Percentiles rank a stretch among this genome's conserved stretches.
Conservation (phyloP, 2,113 vertebrate species). For the Forbesichthys papilliferus region DNA sequence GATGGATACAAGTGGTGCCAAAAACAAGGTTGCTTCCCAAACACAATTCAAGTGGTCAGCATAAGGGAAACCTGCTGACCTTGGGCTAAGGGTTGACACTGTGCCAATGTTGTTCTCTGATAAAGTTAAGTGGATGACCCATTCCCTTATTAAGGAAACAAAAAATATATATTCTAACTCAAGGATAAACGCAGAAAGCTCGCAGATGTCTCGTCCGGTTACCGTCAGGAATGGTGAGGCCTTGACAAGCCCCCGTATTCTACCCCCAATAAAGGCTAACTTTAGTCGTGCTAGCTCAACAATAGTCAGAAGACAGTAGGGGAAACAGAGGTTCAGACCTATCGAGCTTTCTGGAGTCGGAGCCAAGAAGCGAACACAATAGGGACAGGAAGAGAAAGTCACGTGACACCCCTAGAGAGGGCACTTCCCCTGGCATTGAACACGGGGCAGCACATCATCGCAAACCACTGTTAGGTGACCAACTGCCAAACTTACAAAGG, state of each 20-base stretch:
- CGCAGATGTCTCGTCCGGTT: not conserved
- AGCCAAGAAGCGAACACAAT: conserved; percentile 57
- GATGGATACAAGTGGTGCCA: conserved; percentile 11
- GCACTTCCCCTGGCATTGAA: conserved; percentile 48
- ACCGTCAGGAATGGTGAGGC: conserved; percentile 31
- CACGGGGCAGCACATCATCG: not conserved
- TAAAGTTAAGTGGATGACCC: no score
- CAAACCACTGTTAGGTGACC: not conserved
- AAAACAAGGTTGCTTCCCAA: conserved; percentile 24
- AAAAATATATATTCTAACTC: no score
- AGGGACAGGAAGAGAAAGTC: conserved; percentile 51
- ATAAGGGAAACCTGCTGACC: no score
- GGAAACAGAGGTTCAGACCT: conserved; percentile 43
- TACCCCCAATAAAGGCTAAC: conserved; percentile 11
- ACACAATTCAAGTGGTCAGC: no score
- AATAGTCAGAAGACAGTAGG: conserved; percentile 48
- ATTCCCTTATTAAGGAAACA: no score
- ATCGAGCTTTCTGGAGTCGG: conserved; percentile 28
- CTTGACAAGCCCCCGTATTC: conserved; percentile 19
- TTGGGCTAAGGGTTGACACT: no score
- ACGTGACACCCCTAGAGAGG: conserved; percentile 11
- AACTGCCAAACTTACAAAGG: no score
- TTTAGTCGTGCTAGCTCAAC: conserved; percentile 46
- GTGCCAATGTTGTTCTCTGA: no score
- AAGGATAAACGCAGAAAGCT: no score